These are phyloP conservation scores for Micrasema longulum DNA, from an alignment of 1,140 invertebrate genomes.

Conservation along the genomic window DNA sequence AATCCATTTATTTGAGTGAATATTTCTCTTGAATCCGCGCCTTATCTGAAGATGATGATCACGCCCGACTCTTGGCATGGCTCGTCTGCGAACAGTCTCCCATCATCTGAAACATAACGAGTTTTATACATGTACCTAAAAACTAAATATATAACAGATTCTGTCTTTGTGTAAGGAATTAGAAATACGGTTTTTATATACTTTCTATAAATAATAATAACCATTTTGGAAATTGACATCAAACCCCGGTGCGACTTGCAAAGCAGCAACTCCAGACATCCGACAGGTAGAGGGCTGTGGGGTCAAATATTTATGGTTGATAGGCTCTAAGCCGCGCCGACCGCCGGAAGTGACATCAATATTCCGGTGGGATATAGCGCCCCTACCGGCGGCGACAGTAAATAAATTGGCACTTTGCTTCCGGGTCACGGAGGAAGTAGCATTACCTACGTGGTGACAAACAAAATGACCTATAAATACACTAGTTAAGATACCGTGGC, in stretches of 20 bases:
- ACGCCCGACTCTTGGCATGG: no score
- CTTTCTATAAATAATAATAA: background rate
- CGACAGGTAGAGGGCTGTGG: background rate
- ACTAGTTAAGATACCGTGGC: background rate
- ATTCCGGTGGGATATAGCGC: constrained; percentile 49
- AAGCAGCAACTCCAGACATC: no score
- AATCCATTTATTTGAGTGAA: no score
- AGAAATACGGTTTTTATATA: no score
- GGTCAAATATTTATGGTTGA: constrained; percentile 28
- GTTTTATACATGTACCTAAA: no score
- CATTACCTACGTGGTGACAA: constrained; percentile 51
- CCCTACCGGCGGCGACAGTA: constrained; percentile 46
- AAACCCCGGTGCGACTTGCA: constrained; percentile 1
- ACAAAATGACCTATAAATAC: constrained; percentile 36
- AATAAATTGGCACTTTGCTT: constrained; percentile 53
- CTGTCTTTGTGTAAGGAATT: no score
- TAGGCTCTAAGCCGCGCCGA: constrained; percentile 9
- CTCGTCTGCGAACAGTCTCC: no score
- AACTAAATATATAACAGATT: no score
- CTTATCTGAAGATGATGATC: no score
- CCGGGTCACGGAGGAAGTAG: constrained; percentile 46
- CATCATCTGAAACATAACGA: no score
- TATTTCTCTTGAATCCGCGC: no score
- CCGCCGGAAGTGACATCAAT: constrained; percentile 38
- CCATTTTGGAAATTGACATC: background rate